Base-by-base conservation (phyloP, 35 echinoderm and acorn worm species). In the Apostichopus parvimensis region DNA sequence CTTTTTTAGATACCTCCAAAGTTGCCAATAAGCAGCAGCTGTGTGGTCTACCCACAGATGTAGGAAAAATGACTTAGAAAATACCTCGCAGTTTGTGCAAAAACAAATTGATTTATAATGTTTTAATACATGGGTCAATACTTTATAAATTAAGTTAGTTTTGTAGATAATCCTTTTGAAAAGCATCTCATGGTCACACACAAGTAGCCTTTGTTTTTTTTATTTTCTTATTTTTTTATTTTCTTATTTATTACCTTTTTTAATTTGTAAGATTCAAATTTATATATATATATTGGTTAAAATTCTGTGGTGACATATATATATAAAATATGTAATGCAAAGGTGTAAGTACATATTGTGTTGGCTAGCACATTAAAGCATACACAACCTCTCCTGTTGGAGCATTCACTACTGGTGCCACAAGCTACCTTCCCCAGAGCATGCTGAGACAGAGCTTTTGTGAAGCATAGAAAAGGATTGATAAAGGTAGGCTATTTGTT, bases 121-220 rank as follows among this genome's bases (percentile, higher is more conserved):
- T 68, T 18, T 68, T 11, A 68, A 68, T 14, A 18, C 64, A 68
- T 34, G 55, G 79, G 55, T 54, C 79, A 53, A 17, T 57, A 52
- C 45, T 57, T 82, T 57, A 52, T 82, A 54, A 57, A 45, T 53
- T 53, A 82, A 18, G 18, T 82, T 22, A 45, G 34, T 45, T 45
- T 45, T 12, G 23, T 80, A 14, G 12, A 54, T 82, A 54, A 82
- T n/a, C 79, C 79, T 82, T 57, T 82, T 88, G 60, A 68, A 45
- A 88, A 88, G 86, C 86, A 88, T 88, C 86, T 88, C 86, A 88
- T 88, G 86, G 86, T 88, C 86, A 88, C 86, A 88, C 86, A 88
- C 86, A 88, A 88, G 86, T 88, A 68, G 86, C 86, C 86, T 52
- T 15, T 87, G 6, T 75, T 75, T 75, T 75, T 2, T 75, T 7